Evolutionary conservation across 2,888 invertebrate species (phyloP), one percentile per base, ranked within the genome.

Genomic region (Caradrina clavipalpis): DNA sequence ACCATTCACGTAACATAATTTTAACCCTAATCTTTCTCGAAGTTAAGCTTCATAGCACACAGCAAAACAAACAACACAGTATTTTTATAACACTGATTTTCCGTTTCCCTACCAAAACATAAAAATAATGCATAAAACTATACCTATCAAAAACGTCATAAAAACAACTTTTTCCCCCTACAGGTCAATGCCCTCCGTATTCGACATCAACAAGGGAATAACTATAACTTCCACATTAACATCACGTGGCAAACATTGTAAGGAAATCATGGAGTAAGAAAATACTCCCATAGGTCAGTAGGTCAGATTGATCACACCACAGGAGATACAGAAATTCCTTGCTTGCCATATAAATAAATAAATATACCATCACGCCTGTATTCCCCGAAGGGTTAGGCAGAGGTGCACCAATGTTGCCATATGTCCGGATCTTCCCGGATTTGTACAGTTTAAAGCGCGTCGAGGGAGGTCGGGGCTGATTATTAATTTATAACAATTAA

Each of bases 261-360:
- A 39, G 50, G 58, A 47, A 63, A 78, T 57, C 55, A 67, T 63
- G 49, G 56, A 63, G 54, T 58, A 63, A 71, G 58, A 64, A 74
- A 75, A 80, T 62, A 62, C 42, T 31, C 42, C 21, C 19, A 54
- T 13, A 67, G 83, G 81, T 80, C 71, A 83, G 64, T 83, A 71
- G 83, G 77, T 80, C 73, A 82, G 26, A 51, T 31, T 19, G 1
- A 1, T 35, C n/a, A 45, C 0, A 21, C 6, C 1, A 5, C 2
- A 45, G 11, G 1, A 17, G n/a, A 11, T 3, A 11, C 66, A 80
- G 71, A 80, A 78, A 11, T 15, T 10, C 5, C 0, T n/a, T n/a
- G 11, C 11, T 1, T 39, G 3, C 39, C 31, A 31, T 31, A 31
- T 31, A 7, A n/a, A n/a, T n/a, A n/a, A n/a, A n/a, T n/a, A n/a